Conservation (phyloP, 2,888 invertebrate species). For the Athripsodes cinereus region DNA sequence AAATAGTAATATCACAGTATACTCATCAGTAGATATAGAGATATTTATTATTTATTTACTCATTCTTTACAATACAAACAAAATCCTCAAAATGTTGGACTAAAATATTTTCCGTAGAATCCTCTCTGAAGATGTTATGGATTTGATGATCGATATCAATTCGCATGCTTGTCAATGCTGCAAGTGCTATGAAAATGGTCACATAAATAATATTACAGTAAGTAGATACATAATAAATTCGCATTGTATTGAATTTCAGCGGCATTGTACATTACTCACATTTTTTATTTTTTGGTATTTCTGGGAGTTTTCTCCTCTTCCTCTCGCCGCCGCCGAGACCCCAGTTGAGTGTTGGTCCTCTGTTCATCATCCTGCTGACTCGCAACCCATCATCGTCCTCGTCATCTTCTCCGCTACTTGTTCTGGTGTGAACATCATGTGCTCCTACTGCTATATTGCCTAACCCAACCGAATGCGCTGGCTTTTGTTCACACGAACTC, state of each 20-base stretch:
- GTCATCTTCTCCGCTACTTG: conserved; percentile 39
- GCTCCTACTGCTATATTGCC: not conserved
- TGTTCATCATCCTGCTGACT: conserved; percentile 30
- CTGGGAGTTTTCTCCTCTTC: conserved; percentile 76
- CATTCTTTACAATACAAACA: too few relatives aligned
- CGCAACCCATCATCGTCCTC: conserved; percentile 41
- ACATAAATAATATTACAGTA: too few relatives aligned
- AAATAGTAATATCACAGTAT: too few relatives aligned
- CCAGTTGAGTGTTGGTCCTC: conserved; percentile 33
- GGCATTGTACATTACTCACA: conserved; percentile 49
- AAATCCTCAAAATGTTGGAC: too few relatives aligned
- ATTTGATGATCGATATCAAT: too few relatives aligned
- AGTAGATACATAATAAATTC: too few relatives aligned
- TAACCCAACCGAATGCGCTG: conserved; percentile 28
- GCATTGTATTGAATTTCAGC: not conserved
- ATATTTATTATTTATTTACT: too few relatives aligned
- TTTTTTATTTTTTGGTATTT: conserved; percentile 85
- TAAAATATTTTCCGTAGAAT: too few relatives aligned
- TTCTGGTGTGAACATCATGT: conserved; percentile 24
- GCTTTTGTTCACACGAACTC: conserved; percentile 50
- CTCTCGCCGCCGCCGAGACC: conserved; percentile 57
- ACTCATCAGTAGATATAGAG: too few relatives aligned
- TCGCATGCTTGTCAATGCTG: too few relatives aligned
- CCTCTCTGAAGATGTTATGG: too few relatives aligned
- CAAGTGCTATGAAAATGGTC: too few relatives aligned